Conservation (phyloP, 1,140 invertebrate species). For the Pseudomyrmex sp. region DNA sequence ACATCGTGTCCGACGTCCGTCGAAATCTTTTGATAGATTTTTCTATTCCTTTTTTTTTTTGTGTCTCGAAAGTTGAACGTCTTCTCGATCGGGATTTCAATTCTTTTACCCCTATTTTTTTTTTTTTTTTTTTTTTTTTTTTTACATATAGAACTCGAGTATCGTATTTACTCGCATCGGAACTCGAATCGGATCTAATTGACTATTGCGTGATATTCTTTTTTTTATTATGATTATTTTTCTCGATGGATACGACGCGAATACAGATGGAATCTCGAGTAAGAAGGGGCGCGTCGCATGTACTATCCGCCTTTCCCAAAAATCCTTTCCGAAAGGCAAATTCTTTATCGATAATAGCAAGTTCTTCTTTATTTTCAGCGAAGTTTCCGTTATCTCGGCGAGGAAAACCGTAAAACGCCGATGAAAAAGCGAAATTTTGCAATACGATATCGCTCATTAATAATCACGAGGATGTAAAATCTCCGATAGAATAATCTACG, state of each 20-base stretch:
- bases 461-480: neutral
- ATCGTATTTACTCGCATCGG: constrained; percentile 17
- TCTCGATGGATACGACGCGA: constrained; percentile 23
- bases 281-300: neutral
- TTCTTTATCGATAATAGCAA: neutral
- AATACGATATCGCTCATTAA: constrained; percentile 6
- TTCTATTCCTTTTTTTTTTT: constrained; percentile 50
- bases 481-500: neutral
- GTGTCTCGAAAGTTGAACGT: constrained; percentile 56
- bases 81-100: constrained; percentile 54
- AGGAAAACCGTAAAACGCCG: constrained; percentile 20
- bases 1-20: constrained; percentile 49
- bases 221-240: constrained; percentile 39
- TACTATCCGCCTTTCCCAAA: neutral
- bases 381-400: neutral
- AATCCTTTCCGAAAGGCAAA: neutral
- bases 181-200: constrained; percentile 69
- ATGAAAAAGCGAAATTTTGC: constrained; percentile 9
- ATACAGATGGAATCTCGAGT: constrained; percentile 44
- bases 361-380: neutral
- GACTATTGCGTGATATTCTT: constrained; percentile 61
- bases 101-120: constrained; percentile 26
- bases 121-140: neutral
- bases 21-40: constrained; percentile 62
- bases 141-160: neutral